These are phyloP conservation scores for Morinoia aosen DNA, from an alignment of 2,888 invertebrate species.

Conservation along the genomic window DNA sequence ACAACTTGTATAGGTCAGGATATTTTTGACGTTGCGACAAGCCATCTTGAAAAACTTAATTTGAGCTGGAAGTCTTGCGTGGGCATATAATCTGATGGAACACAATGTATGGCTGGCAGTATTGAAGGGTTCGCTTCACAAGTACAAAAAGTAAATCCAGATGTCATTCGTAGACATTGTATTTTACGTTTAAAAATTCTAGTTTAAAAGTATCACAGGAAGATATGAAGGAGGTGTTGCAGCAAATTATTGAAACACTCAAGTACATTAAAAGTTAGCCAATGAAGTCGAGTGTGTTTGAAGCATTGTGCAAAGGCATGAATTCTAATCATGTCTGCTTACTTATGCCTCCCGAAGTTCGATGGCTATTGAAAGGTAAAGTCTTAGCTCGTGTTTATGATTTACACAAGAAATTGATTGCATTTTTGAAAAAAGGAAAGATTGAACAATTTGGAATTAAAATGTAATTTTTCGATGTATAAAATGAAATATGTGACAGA, in stretches of 20 bases:
- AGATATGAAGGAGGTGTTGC: constrained; percentile 53
- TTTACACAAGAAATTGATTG: constrained; percentile 44
- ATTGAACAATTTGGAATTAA: background rate
- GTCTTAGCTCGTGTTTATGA: constrained; percentile 28
- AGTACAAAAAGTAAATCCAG: background rate
- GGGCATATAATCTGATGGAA: constrained; percentile 33
- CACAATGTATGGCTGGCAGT: background rate
- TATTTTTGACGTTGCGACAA: background rate
- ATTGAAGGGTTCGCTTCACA: constrained; percentile 31
- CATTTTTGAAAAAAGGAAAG: constrained; percentile 10
- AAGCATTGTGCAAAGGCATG: constrained; percentile 52
- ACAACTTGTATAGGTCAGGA: constrained; percentile 33
- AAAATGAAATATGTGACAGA: constrained; percentile 54
- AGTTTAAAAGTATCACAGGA: constrained; percentile 28
- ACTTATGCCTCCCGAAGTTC: constrained; percentile 20
- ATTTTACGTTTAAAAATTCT: constrained; percentile 27
- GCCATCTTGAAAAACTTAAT: constrained; percentile 8
- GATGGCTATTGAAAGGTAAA: constrained; percentile 48
- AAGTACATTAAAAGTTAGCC: constrained; percentile 45
- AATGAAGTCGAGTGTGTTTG: constrained; percentile 36
- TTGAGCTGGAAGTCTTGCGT: constrained; percentile 50
- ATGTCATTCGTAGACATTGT: background rate
- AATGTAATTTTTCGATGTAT: constrained; percentile 45
- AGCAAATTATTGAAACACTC: constrained; percentile 40
- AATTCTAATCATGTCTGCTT: constrained; percentile 54